Evolutionary conservation across 2,797 vertebrate species (phyloP).

Genomic region (Cirrhinus mrigala): DNA sequence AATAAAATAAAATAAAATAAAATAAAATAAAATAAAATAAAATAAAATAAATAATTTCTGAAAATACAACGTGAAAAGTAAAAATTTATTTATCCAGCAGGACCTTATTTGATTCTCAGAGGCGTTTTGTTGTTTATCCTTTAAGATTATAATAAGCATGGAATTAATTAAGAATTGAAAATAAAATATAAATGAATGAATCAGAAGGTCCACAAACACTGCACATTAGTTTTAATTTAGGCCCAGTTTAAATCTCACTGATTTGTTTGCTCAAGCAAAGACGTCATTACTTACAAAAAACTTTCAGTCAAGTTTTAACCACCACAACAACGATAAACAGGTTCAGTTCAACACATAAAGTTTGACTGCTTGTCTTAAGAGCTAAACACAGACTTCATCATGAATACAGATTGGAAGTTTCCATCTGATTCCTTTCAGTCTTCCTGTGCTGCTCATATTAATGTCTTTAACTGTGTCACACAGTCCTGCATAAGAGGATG

Average conservation of each 20-base stretch:
- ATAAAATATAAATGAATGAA: not conserved
- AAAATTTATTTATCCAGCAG: constrained; percentile 8
- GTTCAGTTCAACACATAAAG: not conserved
- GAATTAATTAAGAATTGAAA: no score
- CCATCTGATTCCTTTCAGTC: not conserved
- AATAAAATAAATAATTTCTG: not conserved
- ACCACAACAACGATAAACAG: not conserved
- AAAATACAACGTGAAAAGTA: not conserved
- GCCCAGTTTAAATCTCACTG: not conserved
- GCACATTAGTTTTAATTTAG: not conserved
- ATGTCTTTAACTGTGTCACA: not conserved
- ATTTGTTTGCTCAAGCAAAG: not conserved
- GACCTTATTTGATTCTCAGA: no score
- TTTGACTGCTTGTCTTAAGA: not conserved
- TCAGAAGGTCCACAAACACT: not conserved
- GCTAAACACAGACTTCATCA: not conserved
- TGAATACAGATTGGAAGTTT: not conserved
- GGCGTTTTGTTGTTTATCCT: no score
- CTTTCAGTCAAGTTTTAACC: not conserved
- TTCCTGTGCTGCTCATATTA: not conserved
- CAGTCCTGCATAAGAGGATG: not conserved
- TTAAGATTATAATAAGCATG: no score
- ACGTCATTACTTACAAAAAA: not conserved
- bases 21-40: not conserved
- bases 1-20: no score